Percentiles rank a stretch among this genome's conserved stretches.
These are phyloP conservation scores for Machaerirhynchus nigripectus DNA, from an alignment of 2,113 vertebrate genomes.

Conservation along the genomic window DNA sequence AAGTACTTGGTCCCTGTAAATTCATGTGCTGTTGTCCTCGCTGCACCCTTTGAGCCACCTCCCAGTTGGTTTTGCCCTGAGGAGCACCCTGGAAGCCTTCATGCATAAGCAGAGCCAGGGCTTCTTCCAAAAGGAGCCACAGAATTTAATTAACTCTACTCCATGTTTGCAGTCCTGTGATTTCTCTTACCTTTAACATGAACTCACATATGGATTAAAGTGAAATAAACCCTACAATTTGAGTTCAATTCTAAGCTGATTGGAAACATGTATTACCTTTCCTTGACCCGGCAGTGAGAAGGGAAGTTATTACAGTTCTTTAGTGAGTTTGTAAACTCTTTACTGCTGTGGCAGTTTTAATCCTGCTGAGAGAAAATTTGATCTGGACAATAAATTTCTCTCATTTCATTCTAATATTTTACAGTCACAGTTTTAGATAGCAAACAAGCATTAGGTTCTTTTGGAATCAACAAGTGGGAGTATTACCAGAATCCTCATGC, in stretches of 20 bases:
- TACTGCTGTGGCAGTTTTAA: slow-evolving; percentile 73
- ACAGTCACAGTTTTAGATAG: slow-evolving; percentile 56
- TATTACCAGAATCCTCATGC: slow-evolving; percentile 24
- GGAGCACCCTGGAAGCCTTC: not conserved
- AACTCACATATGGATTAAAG: slow-evolving; percentile 73
- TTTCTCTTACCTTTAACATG: slow-evolving; percentile 72
- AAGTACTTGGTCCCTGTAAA: not conserved
- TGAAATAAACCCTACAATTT: slow-evolving; percentile 74
- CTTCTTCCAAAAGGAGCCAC: slow-evolving; percentile 33
- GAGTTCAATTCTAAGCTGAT: slow-evolving; percentile 76
- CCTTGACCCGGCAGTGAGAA: slow-evolving; percentile 63
- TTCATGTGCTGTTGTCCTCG: not conserved
- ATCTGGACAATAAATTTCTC: slow-evolving; percentile 64
- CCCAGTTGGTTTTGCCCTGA: not conserved
- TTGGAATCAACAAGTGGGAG: slow-evolving; percentile 16
- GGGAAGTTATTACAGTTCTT: slow-evolving; percentile 79
- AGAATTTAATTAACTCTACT: slow-evolving; percentile 61
- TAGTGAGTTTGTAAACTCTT: slow-evolving; percentile 78
- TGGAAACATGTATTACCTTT: slow-evolving; percentile 79
- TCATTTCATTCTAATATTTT: slow-evolving; percentile 62
- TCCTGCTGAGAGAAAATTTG: slow-evolving; percentile 66
- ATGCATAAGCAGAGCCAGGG: not conserved
- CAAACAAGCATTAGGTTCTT: slow-evolving; percentile 42
- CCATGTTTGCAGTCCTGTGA: slow-evolving; percentile 36
- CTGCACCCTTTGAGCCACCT: not conserved